phyloP scores from a whole-genome alignment of 2,113 vertebrate species.

The Phaetusa simplex region DNA sequence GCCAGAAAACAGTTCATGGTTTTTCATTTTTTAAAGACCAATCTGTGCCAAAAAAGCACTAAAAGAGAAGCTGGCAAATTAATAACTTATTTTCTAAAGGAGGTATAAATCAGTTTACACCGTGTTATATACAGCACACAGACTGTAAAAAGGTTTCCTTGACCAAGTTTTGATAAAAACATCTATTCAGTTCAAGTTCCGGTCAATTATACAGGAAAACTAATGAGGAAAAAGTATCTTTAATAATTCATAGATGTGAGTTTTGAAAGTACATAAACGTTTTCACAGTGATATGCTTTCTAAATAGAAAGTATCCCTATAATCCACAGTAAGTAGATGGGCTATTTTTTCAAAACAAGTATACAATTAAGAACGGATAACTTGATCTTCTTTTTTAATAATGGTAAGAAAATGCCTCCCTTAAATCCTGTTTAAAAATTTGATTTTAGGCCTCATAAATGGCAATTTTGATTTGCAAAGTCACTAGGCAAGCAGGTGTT shows the following conservation, averaged over 20 bases:
- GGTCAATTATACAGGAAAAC: neutral
- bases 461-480: neutral
- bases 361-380: neutral
- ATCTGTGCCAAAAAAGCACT: neutral
- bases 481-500: neutral
- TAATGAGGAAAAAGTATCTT: neutral
- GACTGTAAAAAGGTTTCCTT: neutral
- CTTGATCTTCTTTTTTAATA: neutral
- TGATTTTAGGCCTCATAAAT: neutral
- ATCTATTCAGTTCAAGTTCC: neutral
- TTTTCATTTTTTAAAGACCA: neutral
- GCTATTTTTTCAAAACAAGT: neutral
- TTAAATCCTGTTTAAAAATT: neutral
- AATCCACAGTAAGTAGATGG: neutral
- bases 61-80: neutral
- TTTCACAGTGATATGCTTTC: neutral
- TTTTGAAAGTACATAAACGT: neutral
- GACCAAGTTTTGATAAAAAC: neutral
- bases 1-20: neutral
- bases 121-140: neutral
- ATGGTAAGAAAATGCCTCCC: neutral
- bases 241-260: neutral
- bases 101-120: neutral
- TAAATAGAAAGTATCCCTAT: neutral
- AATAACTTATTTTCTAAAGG: neutral